phyloP scores from a whole-genome alignment of 2,888 invertebrate species.

The Bellardia pandia region DNA sequence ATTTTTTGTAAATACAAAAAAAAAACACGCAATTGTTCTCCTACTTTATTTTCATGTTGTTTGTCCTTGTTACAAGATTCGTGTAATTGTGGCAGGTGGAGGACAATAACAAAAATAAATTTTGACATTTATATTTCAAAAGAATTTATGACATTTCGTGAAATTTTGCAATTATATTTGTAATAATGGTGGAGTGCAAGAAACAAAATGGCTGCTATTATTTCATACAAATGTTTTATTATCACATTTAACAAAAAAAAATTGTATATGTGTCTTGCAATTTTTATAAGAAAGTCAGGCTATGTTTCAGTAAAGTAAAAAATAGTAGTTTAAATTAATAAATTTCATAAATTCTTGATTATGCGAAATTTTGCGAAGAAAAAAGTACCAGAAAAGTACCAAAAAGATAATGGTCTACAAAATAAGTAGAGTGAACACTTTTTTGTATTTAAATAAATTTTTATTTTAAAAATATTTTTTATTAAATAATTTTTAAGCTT shows the following conservation, averaged over 20 bases:
- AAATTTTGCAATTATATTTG: conserved; percentile 38
- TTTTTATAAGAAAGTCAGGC: no score
- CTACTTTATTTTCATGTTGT: background rate
- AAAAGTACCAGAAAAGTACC: no score
- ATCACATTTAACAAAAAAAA: background rate
- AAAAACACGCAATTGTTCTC: conserved; percentile 54
- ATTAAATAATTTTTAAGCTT: no score
- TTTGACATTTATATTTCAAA: conserved; percentile 19
- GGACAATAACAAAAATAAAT: conserved; percentile 12
- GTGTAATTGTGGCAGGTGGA: conserved; percentile 23
- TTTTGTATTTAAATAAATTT: no score
- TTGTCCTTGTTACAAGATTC: background rate
- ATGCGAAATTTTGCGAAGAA: no score
- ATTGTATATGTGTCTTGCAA: background rate
- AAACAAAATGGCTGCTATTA: background rate
- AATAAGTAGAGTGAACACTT: no score
- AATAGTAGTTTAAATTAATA: no score
- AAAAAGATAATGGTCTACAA: no score
- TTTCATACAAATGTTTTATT: conserved; percentile 23
- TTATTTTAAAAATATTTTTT: no score
- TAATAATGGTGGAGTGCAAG: background rate
- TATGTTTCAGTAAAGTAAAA: no score
- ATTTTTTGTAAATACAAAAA: background rate
- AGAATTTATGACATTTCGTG: conserved; percentile 61
- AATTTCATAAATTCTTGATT: no score